Percentiles rank a stretch among this genome's conserved stretches.
Conservation (phyloP, 92 coral and sea anemone genomes). For the Siderastrea radians region DNA sequence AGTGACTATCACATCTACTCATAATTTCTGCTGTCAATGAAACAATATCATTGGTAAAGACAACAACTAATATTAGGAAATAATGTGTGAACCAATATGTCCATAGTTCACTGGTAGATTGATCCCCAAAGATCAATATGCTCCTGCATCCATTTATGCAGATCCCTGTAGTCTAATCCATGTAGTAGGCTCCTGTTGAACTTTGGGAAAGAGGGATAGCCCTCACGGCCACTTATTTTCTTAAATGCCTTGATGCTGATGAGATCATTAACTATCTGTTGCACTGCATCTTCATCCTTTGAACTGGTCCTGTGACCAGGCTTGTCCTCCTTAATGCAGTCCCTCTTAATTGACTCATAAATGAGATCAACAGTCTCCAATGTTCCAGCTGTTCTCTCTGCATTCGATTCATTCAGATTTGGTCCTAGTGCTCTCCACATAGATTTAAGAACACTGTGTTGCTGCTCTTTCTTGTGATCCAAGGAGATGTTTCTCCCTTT, state of each 20-base stretch:
- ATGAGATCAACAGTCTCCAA: constrained; percentile 47
- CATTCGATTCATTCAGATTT: constrained; percentile 44
- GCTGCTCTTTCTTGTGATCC: constrained; percentile 58
- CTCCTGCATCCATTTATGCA: constrained; percentile 62
- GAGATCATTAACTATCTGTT: constrained; percentile 55
- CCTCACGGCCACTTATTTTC: not conserved
- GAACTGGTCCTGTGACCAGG: not conserved
- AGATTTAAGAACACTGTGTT: constrained; percentile 41
- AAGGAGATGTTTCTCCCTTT: constrained; percentile 55
- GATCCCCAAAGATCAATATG: constrained; percentile 60
- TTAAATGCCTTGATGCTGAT: constrained; percentile 41
- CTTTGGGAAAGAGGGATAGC: not conserved
- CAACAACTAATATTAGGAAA: too few relatives aligned
- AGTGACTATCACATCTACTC: too few relatives aligned
- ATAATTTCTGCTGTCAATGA: too few relatives aligned
- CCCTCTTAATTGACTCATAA: constrained; percentile 52
- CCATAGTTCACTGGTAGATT: constrained; percentile 35
- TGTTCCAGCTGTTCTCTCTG: constrained; percentile 51
- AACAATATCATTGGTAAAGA: too few relatives aligned
- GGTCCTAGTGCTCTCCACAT: constrained; percentile 63
- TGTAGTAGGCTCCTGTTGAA: constrained; percentile 5
- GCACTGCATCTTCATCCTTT: constrained; percentile 55
- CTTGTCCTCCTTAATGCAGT: constrained; percentile 40
- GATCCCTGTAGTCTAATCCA: constrained; percentile 56
- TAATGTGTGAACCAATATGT: not conserved